Evolutionary conservation across 1,140 invertebrate genomes (phyloP), one percentile per base, ranked within the genome.

Genomic region (Cyrtorhinus lividipennis): DNA sequence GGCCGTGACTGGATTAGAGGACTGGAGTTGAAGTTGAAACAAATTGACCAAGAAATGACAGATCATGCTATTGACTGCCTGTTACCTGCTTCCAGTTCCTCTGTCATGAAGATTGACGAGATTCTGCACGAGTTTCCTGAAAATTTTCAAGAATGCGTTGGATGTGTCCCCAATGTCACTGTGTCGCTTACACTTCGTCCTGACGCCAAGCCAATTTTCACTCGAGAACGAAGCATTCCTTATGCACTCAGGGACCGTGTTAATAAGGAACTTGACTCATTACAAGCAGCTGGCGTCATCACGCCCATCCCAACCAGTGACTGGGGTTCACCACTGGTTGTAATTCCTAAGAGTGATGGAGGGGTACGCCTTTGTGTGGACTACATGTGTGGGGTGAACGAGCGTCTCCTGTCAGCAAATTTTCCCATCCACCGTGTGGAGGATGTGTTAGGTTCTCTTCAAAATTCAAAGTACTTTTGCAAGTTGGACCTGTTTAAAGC

Each of bases 281-380:
- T 71, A 0, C 68, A 69, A 59, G 66, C 64, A 0, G 68, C 68
- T 58, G 67, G 67, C 1, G 68, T 73, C 12, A 67, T 71, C 12
- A 61, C 62, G 24, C 66, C 66, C 59, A 44, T 65, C 0, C 62
- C 68, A 30, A 67, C 64, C 1, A 71, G 68, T 24, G 72, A 75
- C 45, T 78, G 74, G 73, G 74, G 72, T 12, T 70, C 74, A n/a
- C 74, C 76, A 8, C 60, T 76, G 22, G 69, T 75, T 0, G 65
- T 71, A 0, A 68, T 74, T 2, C 69, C 69, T 53, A 77, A 75
- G 66, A 8, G 67, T 10, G 70, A 76, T 66, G 72, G 73, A 20
- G 61, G 56, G 27, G 67, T 73, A 2, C 61, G 73, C 20, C 46
- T 76, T 0, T 76, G 73, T 62, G 72, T 68, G 13, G 74, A 76